A percentile compares a stretch with the other conserved stretches of the same genome.
Evolutionary conservation across 2,888 invertebrate genomes (phyloP).

Genomic region (Drosophila mettleri): DNA sequence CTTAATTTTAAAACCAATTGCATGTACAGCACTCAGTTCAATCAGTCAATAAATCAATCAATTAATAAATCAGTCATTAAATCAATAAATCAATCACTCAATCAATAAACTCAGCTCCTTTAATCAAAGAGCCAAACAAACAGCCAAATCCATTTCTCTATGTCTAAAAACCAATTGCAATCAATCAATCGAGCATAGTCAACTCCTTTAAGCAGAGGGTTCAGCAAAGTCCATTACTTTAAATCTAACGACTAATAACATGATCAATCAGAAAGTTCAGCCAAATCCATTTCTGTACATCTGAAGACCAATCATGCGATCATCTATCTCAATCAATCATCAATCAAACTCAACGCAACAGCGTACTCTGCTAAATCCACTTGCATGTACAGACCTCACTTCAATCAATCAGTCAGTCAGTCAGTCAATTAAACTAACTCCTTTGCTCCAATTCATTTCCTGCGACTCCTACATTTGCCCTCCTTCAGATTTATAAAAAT

Average conservation of each 20-base stretch:
- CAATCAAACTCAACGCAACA: background rate
- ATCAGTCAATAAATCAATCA: background rate
- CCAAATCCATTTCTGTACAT: too few relatives aligned
- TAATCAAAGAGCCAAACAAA: background rate
- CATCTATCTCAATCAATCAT: background rate
- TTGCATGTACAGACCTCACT: background rate
- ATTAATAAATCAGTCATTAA: too few relatives aligned
- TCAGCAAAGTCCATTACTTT: too few relatives aligned
- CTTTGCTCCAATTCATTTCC: background rate
- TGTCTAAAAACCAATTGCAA: background rate
- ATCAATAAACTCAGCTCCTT: background rate
- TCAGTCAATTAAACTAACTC: too few relatives aligned
- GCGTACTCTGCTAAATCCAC: background rate
- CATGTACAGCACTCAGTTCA: background rate
- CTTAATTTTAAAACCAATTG: background rate
- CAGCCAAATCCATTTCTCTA: background rate
- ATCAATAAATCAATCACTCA: background rate
- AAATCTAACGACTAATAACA: too few relatives aligned
- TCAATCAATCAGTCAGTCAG: constrained; percentile 1
- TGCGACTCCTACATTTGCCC: background rate
- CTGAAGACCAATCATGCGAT: background rate
- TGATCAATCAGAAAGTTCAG: too few relatives aligned
- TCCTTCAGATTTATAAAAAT: constrained; percentile 11
- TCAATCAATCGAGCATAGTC: background rate
- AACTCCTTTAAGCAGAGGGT: too few relatives aligned